These are phyloP conservation scores for Hololepta plana DNA, from an alignment of 2,888 invertebrate genomes.

Conservation along the genomic window DNA sequence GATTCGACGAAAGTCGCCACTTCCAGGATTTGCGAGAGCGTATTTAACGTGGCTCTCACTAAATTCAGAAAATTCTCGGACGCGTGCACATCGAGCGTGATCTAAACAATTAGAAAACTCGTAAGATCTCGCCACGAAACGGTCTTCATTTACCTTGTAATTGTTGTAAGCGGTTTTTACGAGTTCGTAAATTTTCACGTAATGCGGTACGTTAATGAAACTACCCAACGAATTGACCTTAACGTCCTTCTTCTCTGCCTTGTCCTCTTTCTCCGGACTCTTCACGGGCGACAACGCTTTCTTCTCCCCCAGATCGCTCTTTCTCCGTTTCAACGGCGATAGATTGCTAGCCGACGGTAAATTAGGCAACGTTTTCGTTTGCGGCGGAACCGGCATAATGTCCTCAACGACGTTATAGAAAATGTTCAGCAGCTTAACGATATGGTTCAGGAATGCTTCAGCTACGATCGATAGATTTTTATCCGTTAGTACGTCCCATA, in stretches of 20 bases:
- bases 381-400: slow-evolving; percentile 32
- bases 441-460: slow-evolving; percentile 47
- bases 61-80: slow-evolving; percentile 57
- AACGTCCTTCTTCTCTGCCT: slow-evolving; percentile 18
- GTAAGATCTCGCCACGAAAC: slow-evolving; percentile 5
- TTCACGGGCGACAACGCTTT: slow-evolving; percentile 14
- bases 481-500: slow-evolving; percentile 27
- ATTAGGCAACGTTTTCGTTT: slow-evolving; percentile 37
- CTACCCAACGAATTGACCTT: slow-evolving; percentile 33
- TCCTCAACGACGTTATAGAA: slow-evolving; percentile 62
- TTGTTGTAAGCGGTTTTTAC: slow-evolving; percentile 69
- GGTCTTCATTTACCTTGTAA: slow-evolving; percentile 50
- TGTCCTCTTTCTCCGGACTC: slow-evolving; percentile 19
- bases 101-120: slow-evolving; percentile 28
- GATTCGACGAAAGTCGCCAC: slow-evolving; percentile 50
- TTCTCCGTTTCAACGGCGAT: slow-evolving; percentile 28
- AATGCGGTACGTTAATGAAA: slow-evolving; percentile 56
- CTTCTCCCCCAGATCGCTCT: slow-evolving; percentile 24
- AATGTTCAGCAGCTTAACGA: slow-evolving; percentile 53
- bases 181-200: slow-evolving; percentile 68
- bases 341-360: slow-evolving; percentile 25
- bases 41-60: slow-evolving; percentile 41
- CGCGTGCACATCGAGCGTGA: slow-evolving; percentile 56
- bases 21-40: slow-evolving; percentile 52
- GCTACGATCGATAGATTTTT: slow-evolving; percentile 32